These are phyloP conservation scores for Dimorphilus gyrociliatus DNA, from an alignment of 2,888 invertebrate genomes.

Conservation along the genomic window DNA sequence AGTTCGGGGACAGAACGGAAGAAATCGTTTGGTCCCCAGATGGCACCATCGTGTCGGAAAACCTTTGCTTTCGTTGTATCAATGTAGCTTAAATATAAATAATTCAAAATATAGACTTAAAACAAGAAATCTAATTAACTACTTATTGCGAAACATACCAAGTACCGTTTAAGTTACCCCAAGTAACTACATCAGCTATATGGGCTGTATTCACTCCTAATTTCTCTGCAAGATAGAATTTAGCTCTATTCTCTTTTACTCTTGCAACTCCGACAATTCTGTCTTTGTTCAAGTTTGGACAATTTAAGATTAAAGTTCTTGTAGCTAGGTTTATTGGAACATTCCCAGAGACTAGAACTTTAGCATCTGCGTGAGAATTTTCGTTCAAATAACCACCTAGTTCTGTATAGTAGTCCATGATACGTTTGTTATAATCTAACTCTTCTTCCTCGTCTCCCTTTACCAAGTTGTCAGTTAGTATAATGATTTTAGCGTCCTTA, in stretches of 20 bases:
- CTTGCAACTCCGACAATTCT: conserved; percentile 27
- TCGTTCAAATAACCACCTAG: conserved; percentile 15
- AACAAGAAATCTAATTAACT: too few species aligned
- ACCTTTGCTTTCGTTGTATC: conserved; percentile 17
- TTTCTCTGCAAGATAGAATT: conserved; percentile 23
- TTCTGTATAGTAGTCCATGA: conserved; percentile 18
- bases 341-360: conserved; percentile 23
- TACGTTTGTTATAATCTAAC: conserved; percentile 15
- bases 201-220: conserved; percentile 25
- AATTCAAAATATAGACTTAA: too few species aligned
- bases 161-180: conserved; percentile 27
- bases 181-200: conserved; percentile 28
- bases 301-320: conserved; percentile 22
- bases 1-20: conserved; percentile 24
- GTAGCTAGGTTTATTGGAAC: conserved; percentile 31
- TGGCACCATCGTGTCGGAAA: conserved; percentile 29
- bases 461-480: conserved; percentile 6
- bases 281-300: conserved; percentile 19
- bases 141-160: too few species aligned
- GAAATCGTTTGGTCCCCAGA: conserved; percentile 30
- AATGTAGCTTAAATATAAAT: conserved; percentile 8
- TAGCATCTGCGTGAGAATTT: conserved; percentile 18
- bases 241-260: conserved; percentile 26
- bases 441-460: conserved; percentile 6
- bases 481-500: conserved; percentile 18